A percentile compares a stretch with the other conserved stretches of the same genome.
These are phyloP conservation scores for Aegithalos caudatus DNA, from an alignment of 2,113 vertebrate species.

Conservation along the genomic window DNA sequence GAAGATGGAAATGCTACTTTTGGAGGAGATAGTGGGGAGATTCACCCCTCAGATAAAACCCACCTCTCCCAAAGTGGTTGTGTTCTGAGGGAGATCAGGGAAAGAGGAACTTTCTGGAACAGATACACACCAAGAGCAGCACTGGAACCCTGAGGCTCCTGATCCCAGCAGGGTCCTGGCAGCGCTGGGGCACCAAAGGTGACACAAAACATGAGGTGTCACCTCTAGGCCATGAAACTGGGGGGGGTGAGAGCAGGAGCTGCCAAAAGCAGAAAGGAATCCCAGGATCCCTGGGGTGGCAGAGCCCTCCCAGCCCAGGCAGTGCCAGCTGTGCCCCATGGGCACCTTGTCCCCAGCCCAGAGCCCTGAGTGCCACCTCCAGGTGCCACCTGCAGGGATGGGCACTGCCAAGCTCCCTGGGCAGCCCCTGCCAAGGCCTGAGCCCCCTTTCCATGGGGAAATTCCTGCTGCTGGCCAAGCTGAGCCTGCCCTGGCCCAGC, in stretches of 20 bases:
- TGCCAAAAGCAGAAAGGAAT: neutral
- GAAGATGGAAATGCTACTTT: neutral
- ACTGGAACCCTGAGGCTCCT: neutral
- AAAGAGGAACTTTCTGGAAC: neutral
- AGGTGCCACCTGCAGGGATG: neutral
- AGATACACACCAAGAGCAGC: neutral
- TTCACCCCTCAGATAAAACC: neutral
- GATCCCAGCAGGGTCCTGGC: neutral
- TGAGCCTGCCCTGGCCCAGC: neutral
- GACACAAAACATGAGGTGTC: neutral
- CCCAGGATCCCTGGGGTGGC: fast-evolving
- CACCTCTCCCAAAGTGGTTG: neutral
- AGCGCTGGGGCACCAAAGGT: neutral
- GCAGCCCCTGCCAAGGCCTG: neutral
- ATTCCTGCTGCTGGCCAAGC: neutral
- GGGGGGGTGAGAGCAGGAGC: neutral
- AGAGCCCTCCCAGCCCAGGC: neutral
- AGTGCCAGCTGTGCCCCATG: too few relatives aligned
- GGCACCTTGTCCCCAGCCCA: too few relatives aligned
- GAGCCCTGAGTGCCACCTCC: neutral
- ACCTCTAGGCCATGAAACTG: neutral
- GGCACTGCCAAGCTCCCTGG: neutral
- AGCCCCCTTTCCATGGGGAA: neutral
- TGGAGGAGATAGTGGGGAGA: neutral
- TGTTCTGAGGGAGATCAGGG: neutral